Evolutionary conservation across 2,888 invertebrate genomes (phyloP), one percentile per base, ranked within the genome.

Genomic region (Biston betularia): DNA sequence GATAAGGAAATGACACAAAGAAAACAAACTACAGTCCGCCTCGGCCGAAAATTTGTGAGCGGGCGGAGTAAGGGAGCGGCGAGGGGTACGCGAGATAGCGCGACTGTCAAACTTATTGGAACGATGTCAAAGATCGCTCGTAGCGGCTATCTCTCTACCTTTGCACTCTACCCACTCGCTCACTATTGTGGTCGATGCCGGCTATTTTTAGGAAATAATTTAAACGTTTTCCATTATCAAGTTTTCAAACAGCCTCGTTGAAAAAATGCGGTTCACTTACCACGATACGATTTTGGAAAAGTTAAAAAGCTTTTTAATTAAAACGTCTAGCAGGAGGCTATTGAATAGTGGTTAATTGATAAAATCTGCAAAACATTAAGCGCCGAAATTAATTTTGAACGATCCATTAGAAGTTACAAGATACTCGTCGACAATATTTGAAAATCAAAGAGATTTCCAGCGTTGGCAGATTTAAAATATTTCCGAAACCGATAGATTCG

Each of bases 1-100:
- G 93, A 94, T 94, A 94, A 94, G 93, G 90, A 94, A 93, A 94
- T 92, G 92, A 90, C 90, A 92, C 89, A 89, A 91, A 92, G 92
- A 92, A 93, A 94, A 93, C 90, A 92, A 92, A 93, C 89, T 92
- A 90, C 88, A 87, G 90, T 89, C 87, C 87, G 88, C 79, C 83
- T 80, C 84, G 86, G 87, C 82, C 85, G 90, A 91, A 89, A 89
- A 91, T 91, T 90, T 90, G 90, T 87, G 87, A 87, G 82, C 81
- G 82, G 81, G 78, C 71, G 75, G 68, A 57, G 75, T 69, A 75
- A 34, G 59, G 50, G 65, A 45, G 55, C 34, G 73, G 69, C 59
- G 75, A 69, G 77, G 75, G 67, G 68, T n/a, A 73, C 69, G 69
- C 69, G 52, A 56, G 87, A 87, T 85, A 88, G 83, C 83, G 81